phyloP scores from a whole-genome alignment of 2,797 vertebrate species.

The Rhyacichthys aspro region DNA sequence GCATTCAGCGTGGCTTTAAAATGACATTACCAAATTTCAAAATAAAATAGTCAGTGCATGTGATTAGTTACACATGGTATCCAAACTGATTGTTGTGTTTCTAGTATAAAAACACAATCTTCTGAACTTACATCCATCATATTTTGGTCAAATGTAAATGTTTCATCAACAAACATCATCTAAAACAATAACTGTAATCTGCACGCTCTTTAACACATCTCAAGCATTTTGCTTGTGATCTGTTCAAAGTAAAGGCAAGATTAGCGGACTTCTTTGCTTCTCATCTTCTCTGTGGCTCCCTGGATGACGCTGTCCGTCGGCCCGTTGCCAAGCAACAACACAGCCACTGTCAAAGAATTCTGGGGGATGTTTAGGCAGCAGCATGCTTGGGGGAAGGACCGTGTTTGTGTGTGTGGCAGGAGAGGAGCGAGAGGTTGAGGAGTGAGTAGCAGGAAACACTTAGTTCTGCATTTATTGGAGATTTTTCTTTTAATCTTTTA shows the following conservation, averaged over 20 bases:
- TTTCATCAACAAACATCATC: too few relatives aligned
- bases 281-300: constrained; percentile 67
- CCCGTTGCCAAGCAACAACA: constrained; percentile 83
- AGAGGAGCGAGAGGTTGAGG: constrained; percentile 23
- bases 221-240: constrained; percentile 25
- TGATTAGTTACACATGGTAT: too few relatives aligned
- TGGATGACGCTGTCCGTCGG: constrained; percentile 74
- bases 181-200: neutral
- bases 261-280: constrained; percentile 66
- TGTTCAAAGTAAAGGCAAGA: constrained; percentile 50
- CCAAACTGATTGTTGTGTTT: too few relatives aligned
- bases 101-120: too few relatives aligned
- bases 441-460: constrained; percentile 35
- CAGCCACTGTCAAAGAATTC: constrained; percentile 83
- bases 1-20: too few relatives aligned
- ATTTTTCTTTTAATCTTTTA: constrained; percentile 46
- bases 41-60: too few relatives aligned
- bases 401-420: constrained; percentile 37
- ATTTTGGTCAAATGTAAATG: too few relatives aligned
- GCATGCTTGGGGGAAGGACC: constrained; percentile 53
- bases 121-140: too few relatives aligned
- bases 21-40: too few relatives aligned
- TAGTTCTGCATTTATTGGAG: constrained; percentile 36
- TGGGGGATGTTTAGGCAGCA: constrained; percentile 73
- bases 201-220: neutral